Conservation (phyloP, 2,888 invertebrate genomes). For the Stegana nigrithorax region DNA sequence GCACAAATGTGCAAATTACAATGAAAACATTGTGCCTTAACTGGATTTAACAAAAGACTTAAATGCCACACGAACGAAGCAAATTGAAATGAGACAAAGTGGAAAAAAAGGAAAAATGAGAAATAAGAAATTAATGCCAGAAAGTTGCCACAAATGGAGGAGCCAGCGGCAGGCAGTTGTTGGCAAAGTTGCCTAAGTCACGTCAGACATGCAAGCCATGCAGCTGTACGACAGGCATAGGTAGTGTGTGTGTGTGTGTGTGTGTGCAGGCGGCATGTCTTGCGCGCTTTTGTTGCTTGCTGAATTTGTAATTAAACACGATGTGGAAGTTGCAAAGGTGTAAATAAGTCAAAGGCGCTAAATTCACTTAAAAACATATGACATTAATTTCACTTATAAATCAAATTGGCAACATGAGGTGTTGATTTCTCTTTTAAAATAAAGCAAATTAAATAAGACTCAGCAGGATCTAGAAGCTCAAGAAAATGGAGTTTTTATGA, state of each 20-base stretch:
- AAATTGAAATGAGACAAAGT: no score
- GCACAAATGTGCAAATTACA: conserved; percentile 35
- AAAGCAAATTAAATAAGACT: no score
- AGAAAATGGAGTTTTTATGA: no score
- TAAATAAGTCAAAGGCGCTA: conserved; percentile 44
- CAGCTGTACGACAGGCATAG: not conserved
- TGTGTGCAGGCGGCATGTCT: not conserved
- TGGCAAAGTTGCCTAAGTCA: conserved; percentile 33
- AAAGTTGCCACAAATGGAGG: not conserved
- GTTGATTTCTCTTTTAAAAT: no score
- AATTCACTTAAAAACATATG: conserved; percentile 11
- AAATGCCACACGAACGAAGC: conserved; percentile 8
- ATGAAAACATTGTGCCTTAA: not conserved
- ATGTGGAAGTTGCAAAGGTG: conserved; percentile 52
- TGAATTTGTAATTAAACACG: conserved; percentile 48
- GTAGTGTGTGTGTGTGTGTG: not conserved
- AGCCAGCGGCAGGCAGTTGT: conserved; percentile 31
- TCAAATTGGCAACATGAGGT: not conserved
- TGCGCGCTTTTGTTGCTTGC: conserved; percentile 29
- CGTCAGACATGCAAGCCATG: conserved; percentile 1
- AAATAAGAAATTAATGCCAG: not conserved
- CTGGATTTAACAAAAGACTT: conserved; percentile 17
- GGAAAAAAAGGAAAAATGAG: no score
- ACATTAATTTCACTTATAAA: not conserved
- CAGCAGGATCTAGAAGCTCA: no score